Evolutionary conservation across 1,140 invertebrate genomes (phyloP).

Genomic region (Pogonognathellus flavescens): DNA sequence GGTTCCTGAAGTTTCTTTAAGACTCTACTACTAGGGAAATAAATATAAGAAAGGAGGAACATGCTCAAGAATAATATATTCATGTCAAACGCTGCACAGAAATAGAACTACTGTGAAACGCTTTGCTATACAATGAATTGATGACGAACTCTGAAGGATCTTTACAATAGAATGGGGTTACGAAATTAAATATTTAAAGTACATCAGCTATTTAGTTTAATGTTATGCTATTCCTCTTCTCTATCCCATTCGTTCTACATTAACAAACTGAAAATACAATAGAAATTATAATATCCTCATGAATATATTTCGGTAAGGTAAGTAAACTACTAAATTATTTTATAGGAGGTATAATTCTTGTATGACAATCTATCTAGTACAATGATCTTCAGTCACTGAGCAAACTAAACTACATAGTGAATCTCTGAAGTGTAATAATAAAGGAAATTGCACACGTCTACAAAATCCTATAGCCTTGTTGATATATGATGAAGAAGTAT

Average conservation of each 20-base stretch:
- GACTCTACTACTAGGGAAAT: not conserved
- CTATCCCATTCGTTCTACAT: not conserved
- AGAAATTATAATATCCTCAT: slow-evolving; percentile 28
- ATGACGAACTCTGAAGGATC: slow-evolving; percentile 24
- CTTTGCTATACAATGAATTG: not conserved
- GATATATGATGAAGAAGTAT: too few species aligned
- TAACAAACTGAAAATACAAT: not conserved
- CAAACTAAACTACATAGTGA: not conserved
- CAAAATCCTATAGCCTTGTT: too few species aligned
- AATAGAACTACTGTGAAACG: not conserved
- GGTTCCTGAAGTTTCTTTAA: too few species aligned
- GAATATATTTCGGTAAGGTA: slow-evolving; percentile 13
- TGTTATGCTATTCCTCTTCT: slow-evolving; percentile 24
- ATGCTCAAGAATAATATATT: not conserved
- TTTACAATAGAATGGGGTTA: slow-evolving; percentile 9
- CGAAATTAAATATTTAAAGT: not conserved
- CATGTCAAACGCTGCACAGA: not conserved
- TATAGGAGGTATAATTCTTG: too few species aligned
- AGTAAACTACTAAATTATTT: not conserved
- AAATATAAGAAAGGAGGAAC: slow-evolving; percentile 13
- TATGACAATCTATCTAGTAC: too few species aligned
- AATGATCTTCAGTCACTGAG: not conserved
- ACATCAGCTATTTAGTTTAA: not conserved
- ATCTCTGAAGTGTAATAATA: not conserved
- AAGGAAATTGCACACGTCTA: too few species aligned